A percentile compares a stretch with the other conserved stretches of the same genome.
These are phyloP conservation scores for Dendroctonus ponderosae DNA, from an alignment of 1,140 invertebrate genomes.

Conservation along the genomic window DNA sequence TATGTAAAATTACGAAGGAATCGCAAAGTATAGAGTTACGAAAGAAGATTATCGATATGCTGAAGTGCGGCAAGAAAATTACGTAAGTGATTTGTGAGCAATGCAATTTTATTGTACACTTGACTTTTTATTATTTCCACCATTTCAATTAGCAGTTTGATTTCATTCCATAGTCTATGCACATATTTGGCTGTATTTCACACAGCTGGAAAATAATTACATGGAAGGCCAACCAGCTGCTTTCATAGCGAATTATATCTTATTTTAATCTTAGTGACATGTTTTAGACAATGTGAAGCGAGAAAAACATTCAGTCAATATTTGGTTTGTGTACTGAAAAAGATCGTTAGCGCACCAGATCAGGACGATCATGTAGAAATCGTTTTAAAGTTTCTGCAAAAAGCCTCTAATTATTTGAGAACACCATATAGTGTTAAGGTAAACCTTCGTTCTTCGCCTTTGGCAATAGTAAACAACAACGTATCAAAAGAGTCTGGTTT, in stretches of 20 bases:
- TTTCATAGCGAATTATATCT: background rate
- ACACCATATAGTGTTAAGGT: slow-evolving; percentile 73
- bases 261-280: slow-evolving; percentile 24
- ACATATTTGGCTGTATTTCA: too few species aligned
- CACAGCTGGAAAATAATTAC: background rate
- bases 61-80: slow-evolving; percentile 47
- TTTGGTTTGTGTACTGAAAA: slow-evolving; percentile 73
- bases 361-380: slow-evolving; percentile 65
- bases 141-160: too few species aligned
- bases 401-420: slow-evolving; percentile 72
- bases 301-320: slow-evolving; percentile 82
- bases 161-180: too few species aligned
- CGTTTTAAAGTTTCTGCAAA: slow-evolving; percentile 80
- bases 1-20: slow-evolving; percentile 41
- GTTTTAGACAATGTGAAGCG: slow-evolving; percentile 60
- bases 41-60: slow-evolving; percentile 45
- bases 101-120: too few species aligned
- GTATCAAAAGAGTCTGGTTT: background rate
- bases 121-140: too few species aligned
- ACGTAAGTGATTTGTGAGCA: slow-evolving; percentile 40
- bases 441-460: slow-evolving; percentile 3
- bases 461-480: background rate
- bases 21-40: slow-evolving; percentile 42
- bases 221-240: background rate
- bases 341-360: slow-evolving; percentile 61